Evolutionary conservation across 2,113 vertebrate species (phyloP).

Genomic region (Phylloscopus whistleri): DNA sequence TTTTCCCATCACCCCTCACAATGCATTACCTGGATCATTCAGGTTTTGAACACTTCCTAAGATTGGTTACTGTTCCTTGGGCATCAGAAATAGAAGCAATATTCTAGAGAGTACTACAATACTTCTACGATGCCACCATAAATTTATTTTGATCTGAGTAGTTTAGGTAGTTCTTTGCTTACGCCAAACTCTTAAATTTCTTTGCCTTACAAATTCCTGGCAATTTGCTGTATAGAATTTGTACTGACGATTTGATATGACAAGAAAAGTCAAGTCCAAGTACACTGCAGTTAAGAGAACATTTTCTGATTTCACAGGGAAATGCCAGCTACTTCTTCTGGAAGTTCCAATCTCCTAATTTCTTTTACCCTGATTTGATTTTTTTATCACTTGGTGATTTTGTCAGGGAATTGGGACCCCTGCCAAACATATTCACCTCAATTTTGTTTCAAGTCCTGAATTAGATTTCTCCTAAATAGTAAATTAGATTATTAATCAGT

Average conservation of each 20-base stretch:
- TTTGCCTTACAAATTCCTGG: background rate
- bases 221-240: background rate
- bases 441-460: slow-evolving; percentile 45
- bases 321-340: background rate
- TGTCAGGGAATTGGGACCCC: slow-evolving; percentile 17
- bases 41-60: background rate
- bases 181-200: background rate
- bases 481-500: slow-evolving; percentile 75
- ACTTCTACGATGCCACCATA: background rate
- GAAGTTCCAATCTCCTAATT: background rate
- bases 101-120: background rate
- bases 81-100: background rate
- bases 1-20: background rate
- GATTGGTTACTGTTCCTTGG: background rate
- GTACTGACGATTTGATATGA: rapidly evolving
- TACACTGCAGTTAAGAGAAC: background rate
- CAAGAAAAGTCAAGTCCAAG: background rate
- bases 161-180: background rate
- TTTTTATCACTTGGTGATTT: slow-evolving; percentile 17
- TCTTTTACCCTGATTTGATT: background rate
- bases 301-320: background rate
- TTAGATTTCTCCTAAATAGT: slow-evolving; percentile 59
- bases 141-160: background rate
- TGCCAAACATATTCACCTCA: slow-evolving; percentile 54
- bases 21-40: background rate